A percentile compares a stretch with the other conserved stretches of the same genome.
Evolutionary conservation across 2,888 invertebrate species (phyloP).

Genomic region (Latrodectus elegans): DNA sequence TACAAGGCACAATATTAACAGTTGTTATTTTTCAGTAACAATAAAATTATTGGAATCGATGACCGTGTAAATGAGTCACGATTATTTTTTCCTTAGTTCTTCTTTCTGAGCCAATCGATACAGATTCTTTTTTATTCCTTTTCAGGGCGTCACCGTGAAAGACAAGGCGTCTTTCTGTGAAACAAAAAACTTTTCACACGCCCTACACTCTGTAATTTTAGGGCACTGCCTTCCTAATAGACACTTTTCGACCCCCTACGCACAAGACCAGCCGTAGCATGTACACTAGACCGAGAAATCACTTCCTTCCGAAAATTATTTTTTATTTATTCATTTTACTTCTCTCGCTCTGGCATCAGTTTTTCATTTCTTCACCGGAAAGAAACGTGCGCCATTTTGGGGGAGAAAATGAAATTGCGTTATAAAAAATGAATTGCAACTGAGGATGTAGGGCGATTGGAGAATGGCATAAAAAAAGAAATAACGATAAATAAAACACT

Average conservation of each 20-base stretch:
- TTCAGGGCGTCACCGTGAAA: constrained; percentile 35
- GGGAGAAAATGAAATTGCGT: constrained; percentile 1
- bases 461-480: neutral
- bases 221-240: constrained; percentile 21
- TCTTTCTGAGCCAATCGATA: constrained; percentile 26
- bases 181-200: constrained; percentile 32
- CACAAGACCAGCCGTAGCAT: neutral
- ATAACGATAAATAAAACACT: neutral
- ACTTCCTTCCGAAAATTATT: constrained; percentile 29
- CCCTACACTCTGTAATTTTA: constrained; percentile 41
- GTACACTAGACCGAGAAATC: constrained; percentile 44
- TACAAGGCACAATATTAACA: too few species aligned
- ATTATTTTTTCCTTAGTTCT: neutral
- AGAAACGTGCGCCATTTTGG: constrained; percentile 4
- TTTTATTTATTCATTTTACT: constrained; percentile 1
- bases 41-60: too few species aligned
- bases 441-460: neutral
- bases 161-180: constrained; percentile 6
- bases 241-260: neutral
- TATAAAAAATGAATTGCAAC: constrained; percentile 1
- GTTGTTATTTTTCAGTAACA: too few species aligned
- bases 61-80: neutral
- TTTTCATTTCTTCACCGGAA: neutral
- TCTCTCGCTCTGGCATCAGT: neutral
- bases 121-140: constrained; percentile 19